These are phyloP conservation scores for Scaptodrosophila latifasciaeformis DNA, from an alignment of 2,888 invertebrate genomes.

Conservation along the genomic window DNA sequence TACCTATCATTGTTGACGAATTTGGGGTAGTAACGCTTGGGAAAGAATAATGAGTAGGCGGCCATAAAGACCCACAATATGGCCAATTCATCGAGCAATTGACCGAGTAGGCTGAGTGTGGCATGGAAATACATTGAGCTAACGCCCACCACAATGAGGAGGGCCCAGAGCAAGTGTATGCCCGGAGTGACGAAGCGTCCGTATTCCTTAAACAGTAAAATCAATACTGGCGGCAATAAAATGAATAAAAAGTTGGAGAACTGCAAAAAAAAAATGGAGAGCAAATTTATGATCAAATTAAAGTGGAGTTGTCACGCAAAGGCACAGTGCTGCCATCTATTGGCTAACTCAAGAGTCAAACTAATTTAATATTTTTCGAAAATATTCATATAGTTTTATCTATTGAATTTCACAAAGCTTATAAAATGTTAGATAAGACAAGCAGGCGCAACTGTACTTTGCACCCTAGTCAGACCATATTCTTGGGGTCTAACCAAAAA, in stretches of 20 bases:
- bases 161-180: slow-evolving; percentile 87
- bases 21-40: slow-evolving; percentile 82
- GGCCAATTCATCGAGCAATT: slow-evolving; percentile 86
- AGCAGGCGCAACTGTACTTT: no score
- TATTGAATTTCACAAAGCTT: no score
- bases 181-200: slow-evolving; percentile 84
- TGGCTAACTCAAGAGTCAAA: no score
- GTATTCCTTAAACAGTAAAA: slow-evolving; percentile 86
- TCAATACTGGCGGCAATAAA: slow-evolving; percentile 84
- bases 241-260: slow-evolving; percentile 87
- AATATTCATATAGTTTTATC: no score
- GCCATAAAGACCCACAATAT: slow-evolving; percentile 90
- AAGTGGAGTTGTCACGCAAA: no score
- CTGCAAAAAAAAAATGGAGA: slow-evolving; percentile 75
- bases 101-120: slow-evolving; percentile 86
- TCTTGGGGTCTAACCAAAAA: no score
- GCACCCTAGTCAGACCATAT: no score
- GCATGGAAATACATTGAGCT: slow-evolving; percentile 91
- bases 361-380: no score
- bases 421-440: no score
- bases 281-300: slow-evolving; percentile 7
- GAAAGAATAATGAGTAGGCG: slow-evolving; percentile 85
- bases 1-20: slow-evolving; percentile 81
- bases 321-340: no score
- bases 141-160: slow-evolving; percentile 85